Evolutionary conservation across 2,888 invertebrate genomes (phyloP).

Genomic region (Strigamia crassipes): DNA sequence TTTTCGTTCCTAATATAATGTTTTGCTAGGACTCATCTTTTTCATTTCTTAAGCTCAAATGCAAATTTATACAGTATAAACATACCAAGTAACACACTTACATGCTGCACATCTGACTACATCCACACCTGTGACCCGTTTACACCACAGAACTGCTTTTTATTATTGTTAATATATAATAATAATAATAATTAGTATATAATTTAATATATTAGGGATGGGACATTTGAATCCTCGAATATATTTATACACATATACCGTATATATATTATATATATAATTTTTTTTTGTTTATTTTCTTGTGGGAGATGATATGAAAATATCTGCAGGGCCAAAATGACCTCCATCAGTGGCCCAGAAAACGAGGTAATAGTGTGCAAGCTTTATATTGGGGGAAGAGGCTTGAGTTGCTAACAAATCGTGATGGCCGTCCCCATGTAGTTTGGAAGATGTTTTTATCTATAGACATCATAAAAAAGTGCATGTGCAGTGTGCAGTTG

Average conservation of each 20-base stretch:
- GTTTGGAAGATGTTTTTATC: constrained; percentile 3
- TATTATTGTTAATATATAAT: not conserved
- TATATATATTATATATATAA: too few relatives aligned
- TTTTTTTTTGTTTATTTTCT: not conserved
- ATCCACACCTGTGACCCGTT: not conserved
- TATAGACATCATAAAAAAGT: constrained; percentile 6
- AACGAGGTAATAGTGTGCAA: not conserved
- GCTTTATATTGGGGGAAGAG: not conserved
- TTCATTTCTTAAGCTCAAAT: not conserved
- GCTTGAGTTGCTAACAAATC: not conserved
- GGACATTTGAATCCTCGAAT: too few relatives aligned
- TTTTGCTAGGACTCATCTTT: not conserved
- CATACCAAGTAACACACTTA: not conserved
- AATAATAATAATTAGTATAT: too few relatives aligned
- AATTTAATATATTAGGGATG: too few relatives aligned
- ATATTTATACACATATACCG: too few relatives aligned
- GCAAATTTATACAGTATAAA: constrained; percentile 2
- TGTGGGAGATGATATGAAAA: not conserved
- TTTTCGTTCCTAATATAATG: too few relatives aligned
- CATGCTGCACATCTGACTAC: not conserved
- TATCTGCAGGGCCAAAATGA: not conserved
- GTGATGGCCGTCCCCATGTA: constrained; percentile 2
- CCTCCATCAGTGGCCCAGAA: not conserved
- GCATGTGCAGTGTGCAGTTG: not conserved
- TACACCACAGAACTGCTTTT: not conserved